These are phyloP conservation scores for Avahi laniger DNA, from an alignment of 2,797 vertebrate species.

Conservation along the genomic window DNA sequence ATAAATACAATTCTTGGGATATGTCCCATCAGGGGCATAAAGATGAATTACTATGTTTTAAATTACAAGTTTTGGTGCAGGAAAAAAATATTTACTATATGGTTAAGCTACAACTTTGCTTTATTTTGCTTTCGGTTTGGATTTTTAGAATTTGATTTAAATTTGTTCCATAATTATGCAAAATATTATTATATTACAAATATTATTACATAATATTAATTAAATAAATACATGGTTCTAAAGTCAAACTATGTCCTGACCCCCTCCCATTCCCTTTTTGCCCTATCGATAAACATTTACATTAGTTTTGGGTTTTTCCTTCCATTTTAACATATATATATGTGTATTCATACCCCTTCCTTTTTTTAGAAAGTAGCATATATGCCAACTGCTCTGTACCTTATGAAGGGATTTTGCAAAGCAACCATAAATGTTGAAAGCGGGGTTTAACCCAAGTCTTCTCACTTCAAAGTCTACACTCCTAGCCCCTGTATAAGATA, in stretches of 20 bases:
- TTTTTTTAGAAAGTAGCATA: background rate
- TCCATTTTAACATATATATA: background rate
- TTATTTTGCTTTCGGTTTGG: background rate
- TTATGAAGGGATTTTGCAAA: background rate
- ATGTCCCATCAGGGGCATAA: background rate
- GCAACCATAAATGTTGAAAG: background rate
- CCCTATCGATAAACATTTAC: background rate
- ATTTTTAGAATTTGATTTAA: background rate
- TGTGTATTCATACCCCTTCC: background rate
- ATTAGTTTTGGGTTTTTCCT: background rate
- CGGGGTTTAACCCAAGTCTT: background rate
- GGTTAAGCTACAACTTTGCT: background rate
- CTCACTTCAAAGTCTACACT: background rate
- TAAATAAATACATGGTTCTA: too few species aligned
- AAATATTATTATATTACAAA: background rate
- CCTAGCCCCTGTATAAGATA: background rate
- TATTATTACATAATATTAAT: too few species aligned
- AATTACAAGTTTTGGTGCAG: background rate
- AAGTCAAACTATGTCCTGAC: too few species aligned
- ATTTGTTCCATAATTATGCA: background rate
- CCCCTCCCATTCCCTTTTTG: background rate
- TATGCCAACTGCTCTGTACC: background rate
- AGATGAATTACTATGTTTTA: background rate
- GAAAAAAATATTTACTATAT: background rate
- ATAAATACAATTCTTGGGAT: background rate